Evolutionary conservation across 2,888 invertebrate genomes (phyloP), one percentile per base, ranked within the genome.

Genomic region (Drosophila testacea): DNA sequence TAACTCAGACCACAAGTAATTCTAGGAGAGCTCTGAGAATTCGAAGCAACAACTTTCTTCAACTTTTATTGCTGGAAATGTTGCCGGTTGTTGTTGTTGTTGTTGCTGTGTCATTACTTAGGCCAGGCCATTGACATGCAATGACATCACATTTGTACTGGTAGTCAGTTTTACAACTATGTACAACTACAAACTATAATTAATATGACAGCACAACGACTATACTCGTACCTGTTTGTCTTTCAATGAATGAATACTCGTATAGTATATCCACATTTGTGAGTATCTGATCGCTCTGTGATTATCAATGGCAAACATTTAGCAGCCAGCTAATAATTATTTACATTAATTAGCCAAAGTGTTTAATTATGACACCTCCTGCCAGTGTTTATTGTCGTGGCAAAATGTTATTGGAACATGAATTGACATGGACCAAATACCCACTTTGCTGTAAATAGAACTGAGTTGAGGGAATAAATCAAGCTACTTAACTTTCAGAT

Each of bases 121-220:
- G 64, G 36, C 64, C 63, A 73, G 77, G 77, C 69, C 77, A 77
- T 77, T 77, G 77, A 77, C 77, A 70, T 77, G 70, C 63, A 68
- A 77, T 77, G 77, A 77, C 77, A 77, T 73, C 77, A 73, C 73
- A 77, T 50, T 69, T 69, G 57, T 68, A 59, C 61, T 48, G 41
- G 41, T 16, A 38, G 48, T 39, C 16, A 11, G 48, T 34, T 22
- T 22, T 22, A 36, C 50, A 48, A 47, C 55, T 27, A 16, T 16
- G 16, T 16, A 34, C 27, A 67, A 55, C 66, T 73, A 69, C 46
- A 76, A 76, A 76, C 65, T 76, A 69, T 69, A 78, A 78, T 78
- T 78, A 78, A 74, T 71, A 64, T 79, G 79, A 76, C 69, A 67
- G 59, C 60, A 66, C 41, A 51, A 28, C 28, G 38, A 41, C 55